These are phyloP conservation scores for Epinephelus coioides DNA, from an alignment of 2,797 vertebrate genomes.

Conservation along the genomic window DNA sequence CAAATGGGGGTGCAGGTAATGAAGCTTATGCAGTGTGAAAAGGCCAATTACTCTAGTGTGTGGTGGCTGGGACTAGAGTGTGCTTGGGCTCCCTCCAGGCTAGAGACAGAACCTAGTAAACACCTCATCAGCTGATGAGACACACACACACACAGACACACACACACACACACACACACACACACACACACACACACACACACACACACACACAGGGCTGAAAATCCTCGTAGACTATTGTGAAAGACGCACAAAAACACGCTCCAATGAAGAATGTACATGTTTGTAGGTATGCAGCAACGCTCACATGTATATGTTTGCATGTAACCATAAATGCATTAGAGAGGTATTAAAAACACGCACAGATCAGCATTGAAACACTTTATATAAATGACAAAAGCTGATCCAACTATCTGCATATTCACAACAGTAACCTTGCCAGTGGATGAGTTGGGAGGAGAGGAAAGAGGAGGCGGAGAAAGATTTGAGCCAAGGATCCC, in stretches of 20 bases:
- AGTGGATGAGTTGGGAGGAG: slow-evolving; percentile 25
- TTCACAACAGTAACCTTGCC: slow-evolving; percentile 30
- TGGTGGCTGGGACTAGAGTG: slow-evolving; percentile 78
- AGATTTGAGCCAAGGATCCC: slow-evolving; percentile 25
- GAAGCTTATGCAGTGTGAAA: slow-evolving; percentile 83
- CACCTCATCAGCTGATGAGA: slow-evolving; percentile 89
- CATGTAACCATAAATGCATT: slow-evolving; percentile 22
- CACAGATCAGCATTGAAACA: neutral
- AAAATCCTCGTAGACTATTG: slow-evolving; percentile 58
- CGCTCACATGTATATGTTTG: slow-evolving; percentile 2
- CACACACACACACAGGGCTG: slow-evolving; percentile 27
- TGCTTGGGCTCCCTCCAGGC: slow-evolving; percentile 88
- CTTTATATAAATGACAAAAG: slow-evolving; percentile 12
- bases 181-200: slow-evolving; percentile 9
- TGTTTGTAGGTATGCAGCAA: slow-evolving; percentile 16
- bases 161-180: slow-evolving; percentile 47
- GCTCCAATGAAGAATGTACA: slow-evolving; percentile 8
- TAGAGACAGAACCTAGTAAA: slow-evolving; percentile 87
- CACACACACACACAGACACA: slow-evolving; percentile 68
- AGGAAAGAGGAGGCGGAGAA: slow-evolving; percentile 19
- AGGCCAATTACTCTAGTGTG: slow-evolving; percentile 84
- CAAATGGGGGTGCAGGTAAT: slow-evolving; percentile 86
- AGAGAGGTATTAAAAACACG: slow-evolving; percentile 10
- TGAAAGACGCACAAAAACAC: slow-evolving; percentile 43
- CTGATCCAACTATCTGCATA: slow-evolving; percentile 21